phyloP scores from a whole-genome alignment of 2,888 invertebrate species.

The Leptinotarsa rubiginosa region DNA sequence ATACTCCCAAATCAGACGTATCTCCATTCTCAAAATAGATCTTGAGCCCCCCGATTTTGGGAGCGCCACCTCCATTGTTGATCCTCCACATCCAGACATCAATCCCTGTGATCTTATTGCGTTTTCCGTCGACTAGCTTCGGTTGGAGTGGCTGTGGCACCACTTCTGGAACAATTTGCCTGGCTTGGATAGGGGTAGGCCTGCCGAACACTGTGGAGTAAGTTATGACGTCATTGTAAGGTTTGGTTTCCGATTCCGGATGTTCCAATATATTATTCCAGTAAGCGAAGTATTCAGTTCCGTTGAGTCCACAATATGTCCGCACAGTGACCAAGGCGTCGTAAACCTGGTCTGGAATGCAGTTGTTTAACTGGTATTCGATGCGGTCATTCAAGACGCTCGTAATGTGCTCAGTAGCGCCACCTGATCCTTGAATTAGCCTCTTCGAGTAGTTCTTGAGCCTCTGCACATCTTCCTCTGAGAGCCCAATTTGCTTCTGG shows the following conservation, averaged over 20 bases:
- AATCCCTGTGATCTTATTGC: conserved; percentile 21
- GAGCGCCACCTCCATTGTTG: conserved; percentile 10
- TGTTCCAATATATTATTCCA: conserved; percentile 33
- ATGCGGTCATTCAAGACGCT: conserved; percentile 19
- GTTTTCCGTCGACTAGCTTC: background rate
- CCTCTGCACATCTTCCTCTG: conserved; percentile 23
- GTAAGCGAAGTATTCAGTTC: conserved; percentile 28
- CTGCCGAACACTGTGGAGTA: conserved; percentile 28
- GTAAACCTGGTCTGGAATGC: conserved; percentile 27
- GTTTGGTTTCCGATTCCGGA: conserved; percentile 22
- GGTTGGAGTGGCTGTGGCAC: conserved; percentile 23
- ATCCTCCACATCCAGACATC: conserved; percentile 30
- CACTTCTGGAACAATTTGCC: conserved; percentile 13
- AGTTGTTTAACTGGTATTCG: conserved; percentile 21
- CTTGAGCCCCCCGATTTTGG: conserved; percentile 25
- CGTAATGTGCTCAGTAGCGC: conserved; percentile 33
- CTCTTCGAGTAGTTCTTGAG: conserved; percentile 18
- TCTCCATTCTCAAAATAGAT: conserved; percentile 17
- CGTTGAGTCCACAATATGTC: conserved; percentile 27
- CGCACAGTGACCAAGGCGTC: conserved; percentile 29
- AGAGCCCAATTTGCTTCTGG: conserved; percentile 21
- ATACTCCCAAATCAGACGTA: background rate
- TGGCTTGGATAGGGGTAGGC: conserved; percentile 18
- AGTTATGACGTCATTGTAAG: conserved; percentile 21
- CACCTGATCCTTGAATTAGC: conserved; percentile 25